These are phyloP conservation scores for Drosophila diplacantha DNA, from an alignment of 2,888 invertebrate species.

Conservation along the genomic window DNA sequence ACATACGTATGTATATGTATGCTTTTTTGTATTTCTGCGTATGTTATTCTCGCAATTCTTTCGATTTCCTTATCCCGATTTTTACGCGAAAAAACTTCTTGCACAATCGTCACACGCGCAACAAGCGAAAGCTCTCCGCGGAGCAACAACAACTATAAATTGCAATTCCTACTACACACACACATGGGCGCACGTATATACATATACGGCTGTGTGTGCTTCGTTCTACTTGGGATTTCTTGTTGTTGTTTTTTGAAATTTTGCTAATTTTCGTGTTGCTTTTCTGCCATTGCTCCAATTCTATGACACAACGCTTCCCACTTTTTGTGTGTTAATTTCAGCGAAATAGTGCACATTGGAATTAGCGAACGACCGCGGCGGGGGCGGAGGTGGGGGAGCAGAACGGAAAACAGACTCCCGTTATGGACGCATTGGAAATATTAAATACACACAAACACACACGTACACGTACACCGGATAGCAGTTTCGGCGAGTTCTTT, in stretches of 20 bases:
- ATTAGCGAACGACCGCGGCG: slow-evolving; percentile 6
- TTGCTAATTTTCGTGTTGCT: slow-evolving; percentile 54
- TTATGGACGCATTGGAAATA: slow-evolving; percentile 41
- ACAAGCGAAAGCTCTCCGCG: slow-evolving; percentile 64
- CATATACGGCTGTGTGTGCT: slow-evolving; percentile 21
- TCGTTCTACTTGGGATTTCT: slow-evolving; percentile 19
- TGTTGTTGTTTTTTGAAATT: slow-evolving; percentile 36
- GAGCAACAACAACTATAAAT: slow-evolving; percentile 57
- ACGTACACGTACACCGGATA: slow-evolving; percentile 13
- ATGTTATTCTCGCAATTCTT: slow-evolving; percentile 33
- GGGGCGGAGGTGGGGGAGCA: slow-evolving; percentile 5
- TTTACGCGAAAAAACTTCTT: slow-evolving; percentile 35
- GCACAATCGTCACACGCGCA: slow-evolving; percentile 58
- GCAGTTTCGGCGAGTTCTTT: slow-evolving; percentile 29
- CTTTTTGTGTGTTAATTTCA: slow-evolving; percentile 35
- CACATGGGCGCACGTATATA: slow-evolving; percentile 23
- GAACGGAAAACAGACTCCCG: slow-evolving; percentile 35
- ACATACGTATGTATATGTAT: slow-evolving; percentile 28
- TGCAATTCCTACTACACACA: slow-evolving; percentile 60
- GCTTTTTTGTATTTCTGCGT: slow-evolving; percentile 26
- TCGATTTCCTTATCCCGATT: slow-evolving; percentile 28
- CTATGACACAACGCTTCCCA: slow-evolving; percentile 59
- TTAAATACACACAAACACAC: slow-evolving; percentile 41
- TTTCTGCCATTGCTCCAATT: slow-evolving; percentile 58
- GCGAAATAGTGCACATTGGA: slow-evolving; percentile 38